Percentiles rank a stretch among this genome's conserved stretches.
Evolutionary conservation across 2,888 invertebrate species (phyloP).

Genomic region (Ceriagrion tenellum): DNA sequence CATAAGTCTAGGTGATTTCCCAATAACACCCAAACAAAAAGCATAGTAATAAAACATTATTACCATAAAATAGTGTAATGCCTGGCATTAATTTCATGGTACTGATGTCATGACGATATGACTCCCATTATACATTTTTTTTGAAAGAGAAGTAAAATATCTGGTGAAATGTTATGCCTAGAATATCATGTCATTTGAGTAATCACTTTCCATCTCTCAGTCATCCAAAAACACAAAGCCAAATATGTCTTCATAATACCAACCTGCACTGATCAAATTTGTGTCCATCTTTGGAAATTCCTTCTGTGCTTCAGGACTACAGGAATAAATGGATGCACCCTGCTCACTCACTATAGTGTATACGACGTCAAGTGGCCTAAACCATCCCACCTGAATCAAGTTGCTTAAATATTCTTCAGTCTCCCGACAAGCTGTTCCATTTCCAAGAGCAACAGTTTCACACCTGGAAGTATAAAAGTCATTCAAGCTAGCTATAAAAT

Average conservation of each 20-base stretch:
- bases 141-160: too few relatives aligned
- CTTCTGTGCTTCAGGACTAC: slow-evolving; percentile 88
- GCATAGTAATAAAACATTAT: too few relatives aligned
- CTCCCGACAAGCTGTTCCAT: slow-evolving; percentile 94
- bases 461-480: slow-evolving; percentile 80
- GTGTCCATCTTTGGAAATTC: slow-evolving; percentile 93
- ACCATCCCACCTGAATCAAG: slow-evolving; percentile 80
- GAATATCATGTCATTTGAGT: too few relatives aligned
- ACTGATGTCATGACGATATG: too few relatives aligned
- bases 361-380: slow-evolving; percentile 81
- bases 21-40: too few relatives aligned
- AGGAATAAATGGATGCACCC: slow-evolving; percentile 96
- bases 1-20: too few relatives aligned
- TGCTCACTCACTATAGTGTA: slow-evolving; percentile 93
- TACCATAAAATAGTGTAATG: too few relatives aligned
- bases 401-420: slow-evolving; percentile 88
- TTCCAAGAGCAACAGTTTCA: slow-evolving; percentile 91
- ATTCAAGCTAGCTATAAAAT: slow-evolving; percentile 70
- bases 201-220: too few relatives aligned
- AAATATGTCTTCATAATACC: slow-evolving; percentile 65
- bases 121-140: too few relatives aligned
- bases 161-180: too few relatives aligned
- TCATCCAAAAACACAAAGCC: too few relatives aligned
- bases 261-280: slow-evolving; percentile 89
- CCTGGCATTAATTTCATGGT: too few relatives aligned